A percentile compares a stretch with the other conserved stretches of the same genome.
Evolutionary conservation across 2,113 vertebrate genomes (phyloP).

Genomic region (Odocoileus virginianus): DNA sequence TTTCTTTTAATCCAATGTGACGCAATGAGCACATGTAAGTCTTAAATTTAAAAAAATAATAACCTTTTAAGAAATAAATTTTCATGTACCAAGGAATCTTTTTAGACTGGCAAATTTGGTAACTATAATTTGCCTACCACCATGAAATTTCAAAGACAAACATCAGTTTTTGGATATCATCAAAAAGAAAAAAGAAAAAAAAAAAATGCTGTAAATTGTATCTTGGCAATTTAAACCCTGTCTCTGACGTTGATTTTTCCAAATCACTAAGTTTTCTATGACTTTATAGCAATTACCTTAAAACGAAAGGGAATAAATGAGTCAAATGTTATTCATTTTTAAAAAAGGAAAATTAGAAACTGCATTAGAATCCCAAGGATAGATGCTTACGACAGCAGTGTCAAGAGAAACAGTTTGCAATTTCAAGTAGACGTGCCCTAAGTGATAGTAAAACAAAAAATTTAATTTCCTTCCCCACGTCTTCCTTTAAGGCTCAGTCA

Average conservation of each 20-base stretch:
- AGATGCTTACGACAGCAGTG: slow-evolving; percentile 9
- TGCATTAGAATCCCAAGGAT: background rate
- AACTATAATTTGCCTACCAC: background rate
- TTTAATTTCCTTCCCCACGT: background rate
- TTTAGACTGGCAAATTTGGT: background rate
- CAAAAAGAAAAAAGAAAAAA: background rate
- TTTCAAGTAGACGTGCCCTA: background rate
- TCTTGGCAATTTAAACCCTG: background rate
- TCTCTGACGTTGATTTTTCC: slow-evolving; percentile 22
- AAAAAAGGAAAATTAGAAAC: slow-evolving; percentile 42
- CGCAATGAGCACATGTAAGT: background rate
- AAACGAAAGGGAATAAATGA: slow-evolving; percentile 17
- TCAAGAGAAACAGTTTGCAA: background rate
- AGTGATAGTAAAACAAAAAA: background rate
- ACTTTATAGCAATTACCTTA: slow-evolving; percentile 12
- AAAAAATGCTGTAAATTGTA: background rate
- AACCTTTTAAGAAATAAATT: background rate
- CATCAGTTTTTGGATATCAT: background rate
- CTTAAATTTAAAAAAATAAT: slow-evolving; percentile 6
- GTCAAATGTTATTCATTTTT: slow-evolving; percentile 29
- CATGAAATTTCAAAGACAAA: slow-evolving; percentile 40
- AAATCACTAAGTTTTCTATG: background rate
- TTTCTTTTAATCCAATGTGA: background rate
- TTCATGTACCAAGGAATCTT: background rate
- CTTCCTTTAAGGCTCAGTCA: background rate